Evolutionary conservation across 2,888 invertebrate genomes (phyloP), one percentile per base, ranked within the genome.

Genomic region (Theodoxus fluviatilis): DNA sequence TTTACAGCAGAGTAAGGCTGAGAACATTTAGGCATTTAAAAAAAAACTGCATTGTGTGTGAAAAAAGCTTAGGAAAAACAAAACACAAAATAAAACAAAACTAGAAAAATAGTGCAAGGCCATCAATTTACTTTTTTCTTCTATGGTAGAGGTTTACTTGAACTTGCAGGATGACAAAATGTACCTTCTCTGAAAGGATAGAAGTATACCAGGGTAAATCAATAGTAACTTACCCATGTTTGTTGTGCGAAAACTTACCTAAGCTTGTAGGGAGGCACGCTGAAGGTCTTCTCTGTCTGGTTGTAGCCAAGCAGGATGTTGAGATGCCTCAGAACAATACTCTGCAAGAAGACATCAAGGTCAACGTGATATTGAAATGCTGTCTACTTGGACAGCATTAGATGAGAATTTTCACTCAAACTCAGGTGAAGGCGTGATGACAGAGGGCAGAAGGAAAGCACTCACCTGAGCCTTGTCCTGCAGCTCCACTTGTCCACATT

Each of bases 241-340:
- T 31, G 7, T 33, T 2, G n/a, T n/a, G n/a, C n/a, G n/a, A 35
- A 22, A 38, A 49, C 74, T 77, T 85, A 94, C 94, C 95, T 91
- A 67, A 98, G 88, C 73, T 93, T 91, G 69, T 92, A 91, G 0
- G 98, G 95, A 4, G 95, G 92, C n/a, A 96, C 91, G 82, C 94
- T 94, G 84, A 98, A 96, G 49, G 92, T 92, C 83, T 94, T 93
- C 83, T 98, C 98, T 67, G 92, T 92, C 78, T 93, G 93, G 87
- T 95, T 96, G 88, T 96, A 98, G 0, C 98, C 98, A 31, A 99
- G 89, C 15, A 98, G 89, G 31, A 96, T 90, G 87, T 96, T 96
- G 71, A 99, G 89, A 88, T 99, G 98, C 37, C 94, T 91, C 64
- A 98, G 87, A 0, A 98, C 96, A 77, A 95, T 92, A 73, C 79